Evolutionary conservation across 2,888 invertebrate species (phyloP), one percentile per base, ranked within the genome.

Genomic region (Sisyra nigra): DNA sequence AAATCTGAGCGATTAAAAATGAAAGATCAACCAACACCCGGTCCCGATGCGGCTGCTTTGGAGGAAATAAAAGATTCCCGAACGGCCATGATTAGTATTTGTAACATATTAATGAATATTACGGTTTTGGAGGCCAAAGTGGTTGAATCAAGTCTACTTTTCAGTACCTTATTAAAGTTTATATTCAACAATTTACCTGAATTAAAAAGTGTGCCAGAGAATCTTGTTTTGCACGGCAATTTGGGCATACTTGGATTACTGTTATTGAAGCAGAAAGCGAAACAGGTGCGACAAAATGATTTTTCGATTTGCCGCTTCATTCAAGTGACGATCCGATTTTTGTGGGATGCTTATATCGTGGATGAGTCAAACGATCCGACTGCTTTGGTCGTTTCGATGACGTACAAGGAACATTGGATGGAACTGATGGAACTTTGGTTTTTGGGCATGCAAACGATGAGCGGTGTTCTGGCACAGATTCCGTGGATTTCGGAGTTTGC

Each of bases 401-500:
- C 77, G 2, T 92, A 92, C 60, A 87, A 88, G 56, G 81, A 84
- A 57, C 72, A 78, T 54, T 92, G 92, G 92, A 77, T 78, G 67
- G 89, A 91, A 59, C 71, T 92, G 46, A 83, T 81, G 58, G 92
- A 92, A 56, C 65, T 92, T 10, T 92, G 92, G 92, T 92, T 89
- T 61, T 67, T 92, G 47, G 91, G 91, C 15, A 88, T 92, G 87
- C 91, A 91, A 60, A 89, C 91, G 2, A 80, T 92, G 71, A 78
- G 86, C 54, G 76, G 80, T 29, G 78, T 89, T 1, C 62, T 91
- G 33, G 76, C 84, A 13, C 72, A 79, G 47, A 74, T 89, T 47
- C 86, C 88, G 3, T 89, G 89, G 89, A 77, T 89, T 48, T 85
- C 86, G 0, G 87, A 89, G 54, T 89, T 89, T 62, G 82, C 87